Evolutionary conservation across 1,140 invertebrate species (phyloP).

Genomic region (Bilobella aurantiaca): DNA sequence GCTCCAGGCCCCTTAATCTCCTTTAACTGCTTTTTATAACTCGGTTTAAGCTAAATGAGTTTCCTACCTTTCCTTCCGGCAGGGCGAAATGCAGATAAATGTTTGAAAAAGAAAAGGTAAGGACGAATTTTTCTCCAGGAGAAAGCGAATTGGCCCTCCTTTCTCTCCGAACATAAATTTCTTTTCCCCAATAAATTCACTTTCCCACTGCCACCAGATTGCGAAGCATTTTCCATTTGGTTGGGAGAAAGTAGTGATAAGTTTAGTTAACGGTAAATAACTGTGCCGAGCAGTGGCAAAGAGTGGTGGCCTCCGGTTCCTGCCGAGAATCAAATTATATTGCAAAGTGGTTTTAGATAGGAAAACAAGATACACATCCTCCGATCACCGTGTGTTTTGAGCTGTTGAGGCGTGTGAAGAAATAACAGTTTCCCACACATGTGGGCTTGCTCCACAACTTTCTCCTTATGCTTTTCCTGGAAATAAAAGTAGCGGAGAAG

Average conservation of each 20-base stretch:
- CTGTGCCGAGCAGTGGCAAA: not conserved
- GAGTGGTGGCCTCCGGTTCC: not conserved
- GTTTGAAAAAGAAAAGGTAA: not conserved
- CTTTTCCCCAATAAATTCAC: not conserved
- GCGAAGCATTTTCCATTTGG: too few relatives aligned
- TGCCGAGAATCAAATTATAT: not conserved
- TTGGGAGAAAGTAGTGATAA: not conserved
- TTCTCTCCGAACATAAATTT: not conserved
- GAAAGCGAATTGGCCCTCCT: too few relatives aligned
- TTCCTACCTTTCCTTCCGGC: not conserved
- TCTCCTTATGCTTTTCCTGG: not conserved
- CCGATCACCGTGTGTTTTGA: not conserved
- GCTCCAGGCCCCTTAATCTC: not conserved
- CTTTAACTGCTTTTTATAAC: slow-evolving; percentile 6
- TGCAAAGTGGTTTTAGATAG: not conserved
- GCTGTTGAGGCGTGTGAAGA: not conserved
- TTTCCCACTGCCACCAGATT: not conserved
- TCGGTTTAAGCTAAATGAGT: slow-evolving; percentile 2
- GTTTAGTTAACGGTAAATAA: not conserved
- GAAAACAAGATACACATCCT: not conserved
- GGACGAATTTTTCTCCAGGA: too few relatives aligned
- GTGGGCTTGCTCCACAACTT: too few relatives aligned
- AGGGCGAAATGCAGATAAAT: not conserved
- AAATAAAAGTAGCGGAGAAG: not conserved
- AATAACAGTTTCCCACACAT: not conserved